phyloP scores from a whole-genome alignment of 2,797 vertebrate genomes.

The Eospalax fontanierii region DNA sequence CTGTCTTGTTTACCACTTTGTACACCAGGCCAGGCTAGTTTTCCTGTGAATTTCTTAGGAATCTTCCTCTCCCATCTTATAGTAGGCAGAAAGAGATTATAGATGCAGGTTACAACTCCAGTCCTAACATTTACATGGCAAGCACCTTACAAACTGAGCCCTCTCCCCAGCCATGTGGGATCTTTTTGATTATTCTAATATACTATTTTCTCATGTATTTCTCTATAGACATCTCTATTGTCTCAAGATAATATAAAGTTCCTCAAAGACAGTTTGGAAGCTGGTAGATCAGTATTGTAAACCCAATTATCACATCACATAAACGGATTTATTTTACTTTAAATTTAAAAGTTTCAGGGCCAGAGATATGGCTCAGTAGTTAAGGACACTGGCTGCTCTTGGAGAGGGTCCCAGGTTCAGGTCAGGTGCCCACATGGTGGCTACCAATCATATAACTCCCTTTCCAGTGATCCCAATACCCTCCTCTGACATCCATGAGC shows the following conservation, averaged over 20 bases:
- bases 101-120: neutral
- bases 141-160: neutral
- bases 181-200: neutral
- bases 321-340: neutral
- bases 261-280: neutral
- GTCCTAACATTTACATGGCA: neutral
- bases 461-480: too few species aligned
- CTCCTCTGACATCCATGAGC: too few species aligned
- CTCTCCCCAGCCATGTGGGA: neutral
- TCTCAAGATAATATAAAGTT: neutral
- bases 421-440: too few species aligned
- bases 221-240: neutral
- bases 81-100: neutral
- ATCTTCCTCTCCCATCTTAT: neutral
- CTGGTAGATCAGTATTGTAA: neutral
- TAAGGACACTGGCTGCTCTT: too few species aligned
- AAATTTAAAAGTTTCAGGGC: too few species aligned
- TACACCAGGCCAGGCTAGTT: neutral
- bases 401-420: too few species aligned
- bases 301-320: neutral
- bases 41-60: neutral
- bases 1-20: neutral
- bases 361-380: too few species aligned
- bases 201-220: slow-evolving; percentile 18
- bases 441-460: too few species aligned